Conservation (phyloP, 2,797 vertebrate genomes). For the Fratercula arctica region DNA sequence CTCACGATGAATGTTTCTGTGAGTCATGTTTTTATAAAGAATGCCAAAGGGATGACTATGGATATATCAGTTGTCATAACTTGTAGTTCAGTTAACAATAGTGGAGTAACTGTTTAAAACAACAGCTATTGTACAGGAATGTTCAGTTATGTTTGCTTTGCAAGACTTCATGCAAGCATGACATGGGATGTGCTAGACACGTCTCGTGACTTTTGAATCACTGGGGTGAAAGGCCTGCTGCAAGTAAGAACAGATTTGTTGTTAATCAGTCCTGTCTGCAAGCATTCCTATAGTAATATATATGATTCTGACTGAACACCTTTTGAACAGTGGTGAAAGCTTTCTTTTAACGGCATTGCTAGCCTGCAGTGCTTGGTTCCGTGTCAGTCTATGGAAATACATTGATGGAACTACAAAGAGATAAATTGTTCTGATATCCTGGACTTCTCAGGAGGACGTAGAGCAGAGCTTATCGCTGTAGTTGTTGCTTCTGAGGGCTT, state of each 20-base stretch:
- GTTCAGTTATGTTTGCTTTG: conserved; percentile 41
- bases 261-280: not conserved
- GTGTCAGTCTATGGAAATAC: not conserved
- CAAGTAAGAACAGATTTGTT: not conserved
- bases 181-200: conserved; percentile 3
- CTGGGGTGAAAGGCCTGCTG: not conserved
- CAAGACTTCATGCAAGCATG: conserved; percentile 17
- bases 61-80: conserved; percentile 69
- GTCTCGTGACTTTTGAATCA: not conserved
- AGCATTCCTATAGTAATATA: not conserved
- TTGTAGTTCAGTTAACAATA: conserved; percentile 69
- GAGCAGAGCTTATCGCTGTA: not conserved
- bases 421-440: not conserved
- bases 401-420: not conserved
- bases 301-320: not conserved
- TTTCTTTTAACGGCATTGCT: not conserved
- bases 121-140: conserved; percentile 48
- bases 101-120: conserved; percentile 60
- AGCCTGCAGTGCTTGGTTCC: not conserved
- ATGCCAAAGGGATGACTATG: conserved; percentile 57
- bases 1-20: conserved; percentile 33
- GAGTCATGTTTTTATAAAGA: conserved; percentile 64
- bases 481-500: not conserved
- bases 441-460: not conserved
- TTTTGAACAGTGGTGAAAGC: not conserved